Conservation (phyloP, 1,140 invertebrate genomes). For the Pachyrhynchus sulphureomaculatus region DNA sequence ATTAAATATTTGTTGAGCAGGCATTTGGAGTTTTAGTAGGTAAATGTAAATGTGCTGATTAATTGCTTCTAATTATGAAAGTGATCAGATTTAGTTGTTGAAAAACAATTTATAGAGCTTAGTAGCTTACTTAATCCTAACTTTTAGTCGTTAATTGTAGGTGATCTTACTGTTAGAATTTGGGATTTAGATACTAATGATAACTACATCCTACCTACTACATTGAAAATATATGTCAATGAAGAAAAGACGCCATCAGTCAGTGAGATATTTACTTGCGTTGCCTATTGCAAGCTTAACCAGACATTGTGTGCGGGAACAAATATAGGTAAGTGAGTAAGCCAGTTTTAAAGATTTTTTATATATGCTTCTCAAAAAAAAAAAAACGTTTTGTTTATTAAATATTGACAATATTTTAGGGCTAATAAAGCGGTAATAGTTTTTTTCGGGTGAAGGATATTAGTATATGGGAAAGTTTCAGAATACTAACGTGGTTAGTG, state of each 20-base stretch:
- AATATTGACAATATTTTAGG: no score
- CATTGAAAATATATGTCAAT: conserved; percentile 41
- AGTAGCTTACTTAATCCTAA: no score
- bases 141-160: no score
- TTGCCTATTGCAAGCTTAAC: conserved; percentile 67
- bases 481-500: no score
- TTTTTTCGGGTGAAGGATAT: neutral
- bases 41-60: no score
- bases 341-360: neutral
- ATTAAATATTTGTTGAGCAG: no score
- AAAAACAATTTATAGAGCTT: no score
- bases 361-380: neutral
- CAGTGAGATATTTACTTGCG: conserved; percentile 71
- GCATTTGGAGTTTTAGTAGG: no score
- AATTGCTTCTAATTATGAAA: no score
- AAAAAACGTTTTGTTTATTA: no score
- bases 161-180: conserved; percentile 79
- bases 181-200: conserved; percentile 94
- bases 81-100: no score
- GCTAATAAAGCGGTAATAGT: neutral
- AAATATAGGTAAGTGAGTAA: conserved; percentile 65
- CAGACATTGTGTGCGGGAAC: conserved; percentile 84
- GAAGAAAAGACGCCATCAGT: conserved; percentile 41
- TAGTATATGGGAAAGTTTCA: no score
- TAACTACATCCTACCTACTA: conserved; percentile 76